These are phyloP conservation scores for Micoletzkya japonica DNA, from an alignment of 2,888 invertebrate genomes.

Conservation along the genomic window DNA sequence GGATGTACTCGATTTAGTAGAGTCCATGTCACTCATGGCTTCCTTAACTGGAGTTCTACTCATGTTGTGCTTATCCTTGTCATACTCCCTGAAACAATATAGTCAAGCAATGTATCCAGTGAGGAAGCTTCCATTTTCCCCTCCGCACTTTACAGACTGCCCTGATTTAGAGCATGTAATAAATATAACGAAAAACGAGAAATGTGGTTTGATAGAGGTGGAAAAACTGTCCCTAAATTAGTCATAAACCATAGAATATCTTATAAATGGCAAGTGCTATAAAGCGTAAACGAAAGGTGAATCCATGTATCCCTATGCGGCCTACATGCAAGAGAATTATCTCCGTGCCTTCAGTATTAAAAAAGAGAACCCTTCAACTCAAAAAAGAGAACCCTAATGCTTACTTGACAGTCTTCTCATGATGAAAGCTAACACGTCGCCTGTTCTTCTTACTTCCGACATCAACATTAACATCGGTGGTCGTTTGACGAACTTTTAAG, in stretches of 20 bases:
- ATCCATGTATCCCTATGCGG: too few species aligned
- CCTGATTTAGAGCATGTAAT: neutral
- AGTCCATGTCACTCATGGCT: conserved; percentile 26
- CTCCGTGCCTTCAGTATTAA: too few species aligned
- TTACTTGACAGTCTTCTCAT: conserved; percentile 24
- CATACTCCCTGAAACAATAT: conserved; percentile 24
- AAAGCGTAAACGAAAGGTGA: too few species aligned
- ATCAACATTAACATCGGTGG: neutral
- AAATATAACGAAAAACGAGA: neutral
- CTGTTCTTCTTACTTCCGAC: conserved; percentile 11
- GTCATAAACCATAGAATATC: too few species aligned
- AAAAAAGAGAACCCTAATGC: neutral
- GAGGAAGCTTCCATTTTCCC: too few species aligned
- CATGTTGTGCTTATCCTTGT: conserved; percentile 19
- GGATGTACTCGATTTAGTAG: conserved; percentile 19
- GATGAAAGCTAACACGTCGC: conserved; percentile 23
- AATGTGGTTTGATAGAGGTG: too few species aligned
- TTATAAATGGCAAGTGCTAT: too few species aligned
- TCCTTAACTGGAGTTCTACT: conserved; percentile 20
- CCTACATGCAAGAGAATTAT: too few species aligned
- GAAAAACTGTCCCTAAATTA: too few species aligned
- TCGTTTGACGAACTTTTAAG: conserved; percentile 25
- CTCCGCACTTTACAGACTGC: neutral
- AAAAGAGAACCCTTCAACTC: neutral
- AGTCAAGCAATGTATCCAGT: too few species aligned